Conservation (phyloP, 2,888 invertebrate genomes). For the Tetranychus piercei region DNA sequence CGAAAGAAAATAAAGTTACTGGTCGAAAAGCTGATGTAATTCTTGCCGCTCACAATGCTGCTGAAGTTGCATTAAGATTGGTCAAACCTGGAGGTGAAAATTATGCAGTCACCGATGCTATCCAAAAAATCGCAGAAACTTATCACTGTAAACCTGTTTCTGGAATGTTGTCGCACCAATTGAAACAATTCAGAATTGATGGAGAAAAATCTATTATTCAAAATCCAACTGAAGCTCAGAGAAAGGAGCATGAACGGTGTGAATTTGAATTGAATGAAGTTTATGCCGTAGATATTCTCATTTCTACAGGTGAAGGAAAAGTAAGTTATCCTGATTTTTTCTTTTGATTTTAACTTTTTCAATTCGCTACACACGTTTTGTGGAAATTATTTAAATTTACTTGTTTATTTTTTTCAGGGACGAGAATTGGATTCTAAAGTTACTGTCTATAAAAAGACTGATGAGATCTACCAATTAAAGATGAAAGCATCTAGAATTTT, state of each 20-base stretch:
- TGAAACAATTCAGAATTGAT: slow-evolving; percentile 89
- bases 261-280: slow-evolving; percentile 90
- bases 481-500: slow-evolving; percentile 81
- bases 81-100: slow-evolving; percentile 83
- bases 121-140: slow-evolving; percentile 75
- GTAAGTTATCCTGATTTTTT: slow-evolving; percentile 35
- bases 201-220: slow-evolving; percentile 93
- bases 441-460: slow-evolving; percentile 94
- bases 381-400: neutral
- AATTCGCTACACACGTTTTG: neutral
- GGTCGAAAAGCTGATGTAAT: slow-evolving; percentile 86
- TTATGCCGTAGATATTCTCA: slow-evolving; percentile 92
- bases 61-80: slow-evolving; percentile 80
- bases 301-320: slow-evolving; percentile 84
- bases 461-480: slow-evolving; percentile 88
- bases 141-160: slow-evolving; percentile 84
- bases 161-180: slow-evolving; percentile 54
- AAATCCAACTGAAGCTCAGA: slow-evolving; percentile 89
- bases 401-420: slow-evolving; percentile 40
- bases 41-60: slow-evolving; percentile 80
- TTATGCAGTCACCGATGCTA: slow-evolving; percentile 69
- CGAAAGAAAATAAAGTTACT: slow-evolving; percentile 50
- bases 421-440: slow-evolving; percentile 83
- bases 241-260: slow-evolving; percentile 90
- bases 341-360: neutral